phyloP scores from a whole-genome alignment of 2,797 vertebrate genomes.

The Phoxinus dragarum region DNA sequence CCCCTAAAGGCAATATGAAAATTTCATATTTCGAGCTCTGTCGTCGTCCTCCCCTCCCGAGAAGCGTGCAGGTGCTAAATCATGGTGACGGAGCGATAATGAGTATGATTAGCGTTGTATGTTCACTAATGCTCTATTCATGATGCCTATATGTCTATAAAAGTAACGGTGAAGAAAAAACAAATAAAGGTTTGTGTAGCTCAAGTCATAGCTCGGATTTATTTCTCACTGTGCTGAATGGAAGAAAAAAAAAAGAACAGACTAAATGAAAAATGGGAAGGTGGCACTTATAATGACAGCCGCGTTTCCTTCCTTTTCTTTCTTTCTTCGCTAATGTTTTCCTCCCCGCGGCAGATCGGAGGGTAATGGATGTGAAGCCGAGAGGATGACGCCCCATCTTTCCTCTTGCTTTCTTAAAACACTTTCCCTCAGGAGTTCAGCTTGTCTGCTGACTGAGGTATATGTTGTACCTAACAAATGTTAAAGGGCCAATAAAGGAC shows the following conservation, averaged over 20 bases:
- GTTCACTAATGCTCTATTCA: slow-evolving; percentile 42
- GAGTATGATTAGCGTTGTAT: slow-evolving; percentile 42
- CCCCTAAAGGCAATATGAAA: slow-evolving; percentile 48
- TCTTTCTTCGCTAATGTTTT: slow-evolving; percentile 25
- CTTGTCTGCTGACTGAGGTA: slow-evolving; percentile 43
- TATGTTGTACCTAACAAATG: slow-evolving; percentile 16
- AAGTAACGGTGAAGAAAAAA: slow-evolving; percentile 7
- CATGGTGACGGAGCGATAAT: slow-evolving; percentile 18
- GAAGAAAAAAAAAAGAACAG: slow-evolving; percentile 23
- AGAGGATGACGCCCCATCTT: slow-evolving; percentile 11
- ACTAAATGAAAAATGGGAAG: slow-evolving; percentile 69
- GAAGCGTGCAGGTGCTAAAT: slow-evolving; percentile 32
- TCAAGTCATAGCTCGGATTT: slow-evolving; percentile 58
- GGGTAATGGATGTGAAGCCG: slow-evolving; percentile 52
- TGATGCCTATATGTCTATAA: slow-evolving; percentile 19
- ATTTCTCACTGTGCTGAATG: slow-evolving; percentile 60
- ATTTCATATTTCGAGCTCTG: slow-evolving; percentile 31
- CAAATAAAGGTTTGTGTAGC: slow-evolving; percentile 19
- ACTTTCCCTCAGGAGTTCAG: slow-evolving; percentile 44
- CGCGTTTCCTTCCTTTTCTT: slow-evolving; percentile 14
- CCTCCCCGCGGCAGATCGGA: slow-evolving; percentile 58
- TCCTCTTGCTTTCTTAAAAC: slow-evolving; percentile 48
- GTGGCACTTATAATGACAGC: slow-evolving; percentile 44
- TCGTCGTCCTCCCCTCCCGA: not conserved
- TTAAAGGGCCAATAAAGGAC: slow-evolving; percentile 18